Evolutionary conservation across 1,140 invertebrate species (phyloP).

Genomic region (Lepidostoma basale): DNA sequence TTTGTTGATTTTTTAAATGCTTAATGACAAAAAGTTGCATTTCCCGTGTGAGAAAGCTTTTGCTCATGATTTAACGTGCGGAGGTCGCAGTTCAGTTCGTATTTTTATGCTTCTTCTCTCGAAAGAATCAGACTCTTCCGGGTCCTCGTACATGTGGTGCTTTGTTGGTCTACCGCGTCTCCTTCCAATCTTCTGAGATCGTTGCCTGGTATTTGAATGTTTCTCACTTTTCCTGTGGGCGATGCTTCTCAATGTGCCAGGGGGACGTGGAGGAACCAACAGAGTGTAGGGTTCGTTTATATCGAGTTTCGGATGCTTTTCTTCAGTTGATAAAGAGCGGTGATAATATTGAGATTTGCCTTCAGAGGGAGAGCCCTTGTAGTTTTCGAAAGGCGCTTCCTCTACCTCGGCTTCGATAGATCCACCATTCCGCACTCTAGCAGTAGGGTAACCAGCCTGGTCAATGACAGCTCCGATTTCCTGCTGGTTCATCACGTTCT

Average conservation of each 20-base stretch:
- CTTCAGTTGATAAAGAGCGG: constrained; percentile 49
- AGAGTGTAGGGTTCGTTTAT: constrained; percentile 55
- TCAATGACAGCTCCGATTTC: constrained; percentile 59
- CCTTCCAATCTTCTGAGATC: constrained; percentile 47
- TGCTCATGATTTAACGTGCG: constrained; percentile 26
- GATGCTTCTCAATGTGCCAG: constrained; percentile 44
- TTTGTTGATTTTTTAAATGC: too few relatives aligned
- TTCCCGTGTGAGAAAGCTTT: too few relatives aligned
- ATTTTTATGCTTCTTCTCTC: constrained; percentile 25
- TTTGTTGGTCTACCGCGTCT: constrained; percentile 22
- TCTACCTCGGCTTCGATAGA: neutral
- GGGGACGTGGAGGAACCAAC: constrained; percentile 54
- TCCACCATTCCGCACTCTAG: constrained; percentile 44
- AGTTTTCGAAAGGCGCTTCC: neutral
- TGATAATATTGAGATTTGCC: constrained; percentile 45
- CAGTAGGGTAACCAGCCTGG: constrained; percentile 48
- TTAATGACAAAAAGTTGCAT: too few relatives aligned
- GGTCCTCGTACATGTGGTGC: constrained; percentile 7
- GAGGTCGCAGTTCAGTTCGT: constrained; percentile 38
- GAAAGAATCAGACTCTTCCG: constrained; percentile 33
- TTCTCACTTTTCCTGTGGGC: constrained; percentile 50
- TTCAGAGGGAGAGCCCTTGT: constrained; percentile 10
- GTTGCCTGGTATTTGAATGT: constrained; percentile 48
- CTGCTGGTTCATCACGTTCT: constrained; percentile 54
- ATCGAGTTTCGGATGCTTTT: constrained; percentile 52